Percentiles rank a stretch among this genome's conserved stretches.
phyloP scores from a whole-genome alignment of 1,140 invertebrate species.

The Trachymyrmex septentrionalis region DNA sequence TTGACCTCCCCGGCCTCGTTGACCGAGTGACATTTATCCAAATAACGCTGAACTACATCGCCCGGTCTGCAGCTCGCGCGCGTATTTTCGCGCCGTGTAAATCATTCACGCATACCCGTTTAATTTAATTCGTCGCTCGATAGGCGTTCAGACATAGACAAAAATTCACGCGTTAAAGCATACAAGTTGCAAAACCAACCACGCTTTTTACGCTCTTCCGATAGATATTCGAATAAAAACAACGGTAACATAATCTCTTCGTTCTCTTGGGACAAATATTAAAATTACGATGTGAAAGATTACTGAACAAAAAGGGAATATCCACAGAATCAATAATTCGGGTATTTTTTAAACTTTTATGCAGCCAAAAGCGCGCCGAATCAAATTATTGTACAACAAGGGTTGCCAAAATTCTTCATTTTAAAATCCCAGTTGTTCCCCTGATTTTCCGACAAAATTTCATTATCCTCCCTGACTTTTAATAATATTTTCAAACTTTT shows the following conservation, averaged over 20 bases:
- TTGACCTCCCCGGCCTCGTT: slow-evolving; percentile 42
- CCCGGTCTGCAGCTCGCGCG: slow-evolving; percentile 6
- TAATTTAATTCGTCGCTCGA: slow-evolving; percentile 63
- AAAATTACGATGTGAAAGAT: not conserved
- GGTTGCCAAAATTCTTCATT: no score
- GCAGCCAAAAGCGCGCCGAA: not conserved
- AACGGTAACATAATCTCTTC: not conserved
- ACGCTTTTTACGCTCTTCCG: not conserved
- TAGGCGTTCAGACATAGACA: not conserved
- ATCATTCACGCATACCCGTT: slow-evolving; percentile 65
- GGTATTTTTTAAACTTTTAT: not conserved
- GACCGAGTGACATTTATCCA: slow-evolving; percentile 78
- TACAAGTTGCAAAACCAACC: not conserved
- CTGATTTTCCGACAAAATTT: no score
- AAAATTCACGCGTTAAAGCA: slow-evolving; percentile 17
- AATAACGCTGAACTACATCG: slow-evolving; percentile 70
- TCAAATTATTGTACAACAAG: not conserved
- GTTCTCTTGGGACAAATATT: not conserved
- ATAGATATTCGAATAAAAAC: not conserved
- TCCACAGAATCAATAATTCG: not conserved
- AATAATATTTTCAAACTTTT: no score
- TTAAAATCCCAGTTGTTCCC: no score
- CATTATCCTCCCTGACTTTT: no score
- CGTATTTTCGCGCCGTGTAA: slow-evolving; percentile 64
- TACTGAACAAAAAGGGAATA: not conserved